Evolutionary conservation across 2,797 vertebrate species (phyloP).

Genomic region (Gymnothorax javanicus): DNA sequence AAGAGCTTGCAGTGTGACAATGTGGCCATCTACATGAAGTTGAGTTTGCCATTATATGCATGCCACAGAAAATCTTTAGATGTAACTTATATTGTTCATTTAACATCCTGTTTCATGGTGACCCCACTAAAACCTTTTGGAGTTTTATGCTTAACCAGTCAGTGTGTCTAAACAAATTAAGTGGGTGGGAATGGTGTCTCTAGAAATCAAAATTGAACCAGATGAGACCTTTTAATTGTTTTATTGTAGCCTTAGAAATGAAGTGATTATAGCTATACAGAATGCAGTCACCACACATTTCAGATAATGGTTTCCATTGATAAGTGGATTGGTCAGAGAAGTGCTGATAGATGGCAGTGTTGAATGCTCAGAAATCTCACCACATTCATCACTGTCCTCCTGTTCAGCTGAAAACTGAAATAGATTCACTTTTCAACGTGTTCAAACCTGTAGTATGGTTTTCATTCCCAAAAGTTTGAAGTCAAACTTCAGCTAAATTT

Average conservation of each 20-base stretch:
- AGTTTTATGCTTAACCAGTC: background rate
- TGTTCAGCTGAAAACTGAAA: background rate
- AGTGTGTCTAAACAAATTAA: background rate
- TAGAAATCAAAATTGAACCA: background rate
- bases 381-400: background rate
- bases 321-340: background rate
- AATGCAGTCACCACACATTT: background rate
- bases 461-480: background rate
- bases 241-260: background rate
- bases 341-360: background rate
- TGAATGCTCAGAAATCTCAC: background rate
- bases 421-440: background rate
- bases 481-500: slow-evolving; percentile 4
- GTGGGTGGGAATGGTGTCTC: background rate
- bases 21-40: background rate
- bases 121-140: background rate
- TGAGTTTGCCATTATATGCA: background rate
- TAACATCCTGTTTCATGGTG: background rate
- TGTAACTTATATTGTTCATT: background rate
- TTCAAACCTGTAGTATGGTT: background rate
- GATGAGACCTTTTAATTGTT: background rate
- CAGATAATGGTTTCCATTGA: background rate
- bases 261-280: background rate
- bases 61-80: background rate
- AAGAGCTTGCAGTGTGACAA: background rate